Base-by-base conservation (phyloP, 1,140 invertebrate genomes). In the Diabrotica virgifera region DNA sequence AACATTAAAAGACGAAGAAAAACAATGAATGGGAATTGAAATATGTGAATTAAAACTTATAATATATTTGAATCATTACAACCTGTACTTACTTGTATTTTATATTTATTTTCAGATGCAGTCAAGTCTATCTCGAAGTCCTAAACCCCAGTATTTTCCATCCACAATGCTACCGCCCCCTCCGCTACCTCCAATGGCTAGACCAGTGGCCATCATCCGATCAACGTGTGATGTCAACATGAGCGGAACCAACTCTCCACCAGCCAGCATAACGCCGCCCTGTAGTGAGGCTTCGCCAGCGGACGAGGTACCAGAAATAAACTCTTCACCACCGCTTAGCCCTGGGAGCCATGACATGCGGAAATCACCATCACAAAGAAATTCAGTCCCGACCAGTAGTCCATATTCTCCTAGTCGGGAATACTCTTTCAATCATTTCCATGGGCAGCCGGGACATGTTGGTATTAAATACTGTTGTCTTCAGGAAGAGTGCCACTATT, bases 131-230 rank as follows among this genome's bases (percentile, higher is more conserved):
- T 73, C 84, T 0, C 72, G 84, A 69, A 85, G 84, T 77, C 84
- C 87, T 70, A 89, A 89, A 81, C 82, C 91, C 74, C 91, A 94
- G 73, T 96, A 96, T 81, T 95, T 95, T 82, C 87, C 89, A 66
- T 92, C 90, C 74, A 89, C 92, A 68, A 95, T 92, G 88, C 82
- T 97, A 70, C 95, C 95, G 11, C 95, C 95, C 51, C 93, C 95
- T n/a, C 95, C 95, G n/a, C 87, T 96, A 3, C 94, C 95, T 5
- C 94, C 94, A 7, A 95, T 97, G 92, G 95, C 95, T 4, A 84
- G 96, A 69, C 96, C 95, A 0, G 95, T 98, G 8, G 94, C 96
- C 24, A 96, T 98, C 69, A 94, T 97, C 73, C 85, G 94, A 74
- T 94, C 93, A 50, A 94, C 92, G 68, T 91, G 92, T 74, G 83